Base-by-base conservation (phyloP, 2,888 invertebrate genomes). In the Pseudococcus longispinus region DNA sequence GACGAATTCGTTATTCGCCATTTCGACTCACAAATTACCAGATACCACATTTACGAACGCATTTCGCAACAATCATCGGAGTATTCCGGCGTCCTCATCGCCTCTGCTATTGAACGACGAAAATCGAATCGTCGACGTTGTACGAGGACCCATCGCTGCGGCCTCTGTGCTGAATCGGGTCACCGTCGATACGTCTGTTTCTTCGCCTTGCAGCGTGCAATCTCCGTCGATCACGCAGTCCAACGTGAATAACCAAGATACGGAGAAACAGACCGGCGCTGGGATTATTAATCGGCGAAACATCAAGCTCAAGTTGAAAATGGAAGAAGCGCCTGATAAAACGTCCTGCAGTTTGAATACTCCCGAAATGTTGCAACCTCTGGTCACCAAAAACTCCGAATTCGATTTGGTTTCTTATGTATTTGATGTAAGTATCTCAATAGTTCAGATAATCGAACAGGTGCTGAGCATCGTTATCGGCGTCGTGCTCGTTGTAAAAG, bases 281-380 rank as follows among this genome's bases (percentile, higher is more conserved):
- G 44, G 87, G 42, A 60, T 87, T 13, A 60, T 74, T 20, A 55
- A 42, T 29, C 84, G 87, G 15, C 80, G 87, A 15, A 70, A 85
- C 42, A 83, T 44, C 20, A 85, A 83, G 46, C 29, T 85, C 32
- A 85, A 87, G 42, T 37, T 85, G 65, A 60, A 87, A 26, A 20
- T 70, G 42, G 42, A 55, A n/a, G 85, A 80, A 15, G 11, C 84
- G 13, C 74, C 44, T 0, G n/a, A n/a, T n/a, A 23, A 8, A 8
- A 44, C 70, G 55, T 60, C 55, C 60, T 83, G 83, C 29, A 42
- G 32, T n/a, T 18, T 87, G 60, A 87, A 87, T 65, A 92, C 92
- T 42, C 92, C 92, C 9, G 91, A 91, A 89, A 91, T 92, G 83
- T 90, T 92, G 70, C 91, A 91, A 29, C 90, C 91, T 8, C 85